phyloP scores from a whole-genome alignment of 2,113 vertebrate genomes.

The Thermophis baileyi region DNA sequence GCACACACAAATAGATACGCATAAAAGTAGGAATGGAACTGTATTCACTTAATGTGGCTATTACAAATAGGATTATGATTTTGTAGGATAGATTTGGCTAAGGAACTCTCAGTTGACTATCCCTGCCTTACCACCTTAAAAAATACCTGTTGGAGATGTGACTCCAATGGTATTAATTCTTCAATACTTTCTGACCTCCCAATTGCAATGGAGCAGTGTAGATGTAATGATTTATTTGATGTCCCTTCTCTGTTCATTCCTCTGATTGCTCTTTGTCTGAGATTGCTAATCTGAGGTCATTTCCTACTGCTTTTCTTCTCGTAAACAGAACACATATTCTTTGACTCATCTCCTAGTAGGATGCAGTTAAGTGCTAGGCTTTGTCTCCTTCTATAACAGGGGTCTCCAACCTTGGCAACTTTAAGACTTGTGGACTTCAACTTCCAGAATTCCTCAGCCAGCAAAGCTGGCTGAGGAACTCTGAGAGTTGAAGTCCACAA shows the following conservation, averaged over 20 bases:
- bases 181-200: neutral
- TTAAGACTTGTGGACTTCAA: too few relatives aligned
- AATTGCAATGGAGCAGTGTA: neutral
- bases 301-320: neutral
- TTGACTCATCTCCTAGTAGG: neutral
- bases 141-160: neutral
- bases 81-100: neutral
- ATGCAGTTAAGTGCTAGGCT: neutral
- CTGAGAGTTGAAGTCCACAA: too few relatives aligned
- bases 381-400: neutral
- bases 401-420: too few relatives aligned
- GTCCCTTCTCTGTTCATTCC: neutral
- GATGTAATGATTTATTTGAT: neutral
- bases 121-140: neutral
- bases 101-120: neutral
- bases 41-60: neutral
- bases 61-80: neutral
- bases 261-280: neutral
- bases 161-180: neutral
- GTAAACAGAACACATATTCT: neutral
- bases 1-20: neutral
- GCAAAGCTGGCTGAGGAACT: too few relatives aligned
- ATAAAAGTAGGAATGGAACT: neutral
- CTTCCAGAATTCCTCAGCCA: too few relatives aligned
- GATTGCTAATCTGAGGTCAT: neutral